Base-by-base conservation (phyloP, 2,888 invertebrate genomes). In the Theodoxus fluviatilis region DNA sequence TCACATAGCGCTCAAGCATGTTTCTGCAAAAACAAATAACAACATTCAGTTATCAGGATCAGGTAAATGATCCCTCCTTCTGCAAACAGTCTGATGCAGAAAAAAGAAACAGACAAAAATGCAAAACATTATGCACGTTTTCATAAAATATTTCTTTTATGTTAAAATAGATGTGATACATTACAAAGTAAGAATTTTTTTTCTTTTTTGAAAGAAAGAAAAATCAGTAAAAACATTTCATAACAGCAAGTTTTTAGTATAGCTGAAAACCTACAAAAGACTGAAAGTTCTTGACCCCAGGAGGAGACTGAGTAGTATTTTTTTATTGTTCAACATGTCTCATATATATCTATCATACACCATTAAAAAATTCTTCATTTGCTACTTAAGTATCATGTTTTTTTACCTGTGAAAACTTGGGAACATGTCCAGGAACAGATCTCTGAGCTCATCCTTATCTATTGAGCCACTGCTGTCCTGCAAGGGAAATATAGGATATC, bases 1-100 rank as follows among this genome's bases (percentile, higher is more conserved):
- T 84, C 37, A 86, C 85, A 77, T 85, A 86, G 73, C 85, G 74
- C 55, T 86, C 86, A 68, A 86, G 74, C 85, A 86, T 85, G 71
- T 83, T 84, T 70, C 85, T 84, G 77, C 49, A 78, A 74, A 28
- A 28, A 67, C 75, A 72, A 66, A 65, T 66, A 9, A 43, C 43
- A 43, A n/a, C n/a, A n/a, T 52, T 22, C 3, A 49, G 25, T 49
- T 22, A 22, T 49, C 3, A 49, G n/a, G n/a, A 3, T 49, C 9
- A 43, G 25, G 7, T 28, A 52, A 22, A n/a, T 52, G 25, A 28
- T 6, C 3, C 25, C 28, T 15, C 28, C 52, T 28, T 6, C 28
- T 7, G 3, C 25, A 22, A 52, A 18, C 28, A 28, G 28, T 52
- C 4, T 4, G n/a, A 61, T 33, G 28, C n/a, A 55, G 35, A 40